phyloP scores from a whole-genome alignment of 2,113 vertebrate species.

The Arenaria interpres region DNA sequence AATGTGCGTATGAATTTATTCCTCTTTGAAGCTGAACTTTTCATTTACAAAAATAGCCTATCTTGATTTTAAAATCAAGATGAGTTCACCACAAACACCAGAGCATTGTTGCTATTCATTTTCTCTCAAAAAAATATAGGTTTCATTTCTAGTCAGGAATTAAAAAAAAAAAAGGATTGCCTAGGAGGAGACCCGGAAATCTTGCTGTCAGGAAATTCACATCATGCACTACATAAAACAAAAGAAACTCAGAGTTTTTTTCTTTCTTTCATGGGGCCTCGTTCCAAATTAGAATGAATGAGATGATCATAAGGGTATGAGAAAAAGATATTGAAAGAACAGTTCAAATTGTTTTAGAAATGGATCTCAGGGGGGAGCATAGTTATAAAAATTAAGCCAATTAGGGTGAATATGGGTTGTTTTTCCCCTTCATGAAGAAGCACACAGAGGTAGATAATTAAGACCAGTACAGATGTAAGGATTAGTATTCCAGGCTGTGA shows the following conservation, averaged over 20 bases:
- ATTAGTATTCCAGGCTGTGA: conserved; percentile 40
- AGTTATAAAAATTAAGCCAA: conserved; percentile 11
- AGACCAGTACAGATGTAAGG: neutral
- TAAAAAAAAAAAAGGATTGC: neutral
- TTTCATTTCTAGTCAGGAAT: neutral
- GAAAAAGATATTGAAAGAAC: neutral
- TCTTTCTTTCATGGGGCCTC: neutral
- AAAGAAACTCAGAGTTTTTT: neutral
- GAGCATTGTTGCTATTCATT: neutral
- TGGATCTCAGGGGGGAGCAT: neutral
- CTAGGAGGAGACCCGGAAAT: neutral
- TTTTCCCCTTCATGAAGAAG: neutral
- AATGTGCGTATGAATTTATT: neutral
- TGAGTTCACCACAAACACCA: neutral
- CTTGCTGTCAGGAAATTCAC: neutral
- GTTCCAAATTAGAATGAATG: conserved; percentile 15
- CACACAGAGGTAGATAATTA: neutral
- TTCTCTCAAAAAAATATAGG: neutral
- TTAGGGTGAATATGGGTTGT: neutral
- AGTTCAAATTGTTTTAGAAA: neutral
- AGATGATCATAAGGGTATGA: conserved; percentile 16
- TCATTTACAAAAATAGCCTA: neutral
- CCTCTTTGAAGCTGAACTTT: neutral
- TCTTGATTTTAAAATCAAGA: neutral
- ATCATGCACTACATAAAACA: neutral